Evolutionary conservation across 2,888 invertebrate genomes (phyloP).

Genomic region (Lamellibrachia columna): DNA sequence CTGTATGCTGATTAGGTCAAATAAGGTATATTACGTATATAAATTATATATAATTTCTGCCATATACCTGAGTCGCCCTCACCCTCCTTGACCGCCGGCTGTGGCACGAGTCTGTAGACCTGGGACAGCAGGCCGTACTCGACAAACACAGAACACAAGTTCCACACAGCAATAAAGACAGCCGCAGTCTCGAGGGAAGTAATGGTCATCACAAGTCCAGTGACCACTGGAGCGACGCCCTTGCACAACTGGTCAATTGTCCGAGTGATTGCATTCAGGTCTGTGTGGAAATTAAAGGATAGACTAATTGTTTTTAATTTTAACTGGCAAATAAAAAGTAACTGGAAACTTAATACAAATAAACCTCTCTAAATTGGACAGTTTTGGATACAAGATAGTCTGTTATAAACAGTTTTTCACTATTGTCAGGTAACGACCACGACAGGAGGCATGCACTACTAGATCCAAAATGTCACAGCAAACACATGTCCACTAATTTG

Average conservation of each 20-base stretch:
- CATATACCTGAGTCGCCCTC: neutral
- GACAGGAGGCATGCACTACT: too few relatives aligned
- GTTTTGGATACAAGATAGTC: neutral
- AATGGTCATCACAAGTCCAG: constrained; percentile 67
- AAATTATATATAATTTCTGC: neutral
- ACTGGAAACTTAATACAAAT: too few relatives aligned
- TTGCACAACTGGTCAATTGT: constrained; percentile 68
- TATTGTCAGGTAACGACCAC: too few relatives aligned
- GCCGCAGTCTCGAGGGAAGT: constrained; percentile 53
- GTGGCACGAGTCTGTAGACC: constrained; percentile 65
- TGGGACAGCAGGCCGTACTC: constrained; percentile 67
- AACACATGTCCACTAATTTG: too few relatives aligned
- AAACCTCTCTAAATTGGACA: neutral
- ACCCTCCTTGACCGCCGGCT: constrained; percentile 51
- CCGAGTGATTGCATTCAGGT: constrained; percentile 67
- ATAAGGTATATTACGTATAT: too few relatives aligned
- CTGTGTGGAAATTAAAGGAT: constrained; percentile 51
- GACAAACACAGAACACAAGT: constrained; percentile 66
- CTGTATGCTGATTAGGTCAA: too few relatives aligned
- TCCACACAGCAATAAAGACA: constrained; percentile 66
- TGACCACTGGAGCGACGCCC: constrained; percentile 67
- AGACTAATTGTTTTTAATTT: neutral
- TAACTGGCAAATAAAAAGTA: too few relatives aligned
- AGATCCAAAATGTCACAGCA: too few relatives aligned
- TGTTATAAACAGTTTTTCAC: too few relatives aligned